phyloP scores from a whole-genome alignment of 2,113 vertebrate species.

The Lamprotornis superbus region DNA sequence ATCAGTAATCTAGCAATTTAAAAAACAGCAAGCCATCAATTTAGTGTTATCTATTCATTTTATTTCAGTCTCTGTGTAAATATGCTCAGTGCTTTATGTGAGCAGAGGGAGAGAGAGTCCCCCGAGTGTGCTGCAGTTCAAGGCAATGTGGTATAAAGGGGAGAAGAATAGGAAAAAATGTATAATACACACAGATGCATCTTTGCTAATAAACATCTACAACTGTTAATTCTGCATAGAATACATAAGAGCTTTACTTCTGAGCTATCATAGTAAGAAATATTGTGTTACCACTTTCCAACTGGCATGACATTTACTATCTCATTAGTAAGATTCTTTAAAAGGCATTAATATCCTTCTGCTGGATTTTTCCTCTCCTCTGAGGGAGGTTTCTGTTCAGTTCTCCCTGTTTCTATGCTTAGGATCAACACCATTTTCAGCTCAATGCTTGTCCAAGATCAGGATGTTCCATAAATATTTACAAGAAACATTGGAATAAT shows the following conservation, averaged over 20 bases:
- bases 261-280: neutral
- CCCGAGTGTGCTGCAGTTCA: neutral
- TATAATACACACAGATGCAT: neutral
- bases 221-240: neutral
- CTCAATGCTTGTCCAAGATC: neutral
- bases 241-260: neutral
- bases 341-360: neutral
- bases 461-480: neutral
- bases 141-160: neutral
- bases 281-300: neutral
- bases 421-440: neutral
- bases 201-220: neutral
- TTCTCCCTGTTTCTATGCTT: neutral
- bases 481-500: neutral
- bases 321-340: neutral
- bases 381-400: neutral
- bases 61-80: neutral
- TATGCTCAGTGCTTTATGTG: neutral
- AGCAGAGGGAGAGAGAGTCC: neutral
- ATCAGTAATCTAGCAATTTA: neutral
- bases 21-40: neutral
- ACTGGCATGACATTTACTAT: neutral
- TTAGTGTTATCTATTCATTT: neutral
- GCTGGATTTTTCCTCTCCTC: neutral
- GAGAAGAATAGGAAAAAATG: neutral